Evolutionary conservation across 2,888 invertebrate species (phyloP), one percentile per base, ranked within the genome.

Genomic region (Listrodromus nycthemerus): DNA sequence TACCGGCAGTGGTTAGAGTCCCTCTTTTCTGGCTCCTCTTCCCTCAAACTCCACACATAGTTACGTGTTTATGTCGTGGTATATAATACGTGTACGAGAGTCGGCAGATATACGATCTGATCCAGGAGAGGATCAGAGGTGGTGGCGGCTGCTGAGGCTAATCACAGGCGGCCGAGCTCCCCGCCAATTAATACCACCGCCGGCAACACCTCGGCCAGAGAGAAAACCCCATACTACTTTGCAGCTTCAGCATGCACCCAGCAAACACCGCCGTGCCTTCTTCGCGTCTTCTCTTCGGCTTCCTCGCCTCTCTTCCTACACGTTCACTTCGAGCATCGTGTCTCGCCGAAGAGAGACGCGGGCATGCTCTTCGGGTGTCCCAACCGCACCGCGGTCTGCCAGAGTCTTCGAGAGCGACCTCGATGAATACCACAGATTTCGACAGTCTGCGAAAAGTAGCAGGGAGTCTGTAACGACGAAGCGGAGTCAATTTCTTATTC

Each of bases 101-200:
- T 81, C 85, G 85, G 85, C 82, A 87, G 86, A 87, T 87, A 87
- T 85, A 87, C 87, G 87, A 87, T 87, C 86, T 78, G 85, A 78
- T 70, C 83, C 83, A 41, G 81, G 73, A 45, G 81, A 87, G 84
- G 87, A 86, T 87, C 87, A 87, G 87, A 87, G 87, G 87, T 87
- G 87, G 87, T 86, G 87, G 86, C 87, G 87, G 87, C 87, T 86
- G 87, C 86, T 66, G 87, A 86, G 85, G 86, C 87, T 87, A 87
- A 87, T 87, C 88, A 88, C 88, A 88, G 88, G 88, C 90, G 89
- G 90, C 88, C 86, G 88, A 84, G 89, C 88, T 89, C 89, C 90
- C 90, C 91, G 91, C 91, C 92, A 92, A 91, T 92, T 91, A 92
- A 92, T 92, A 91, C 90, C 91, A 91, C 91, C 91, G 91, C 89